Evolutionary conservation across 2,797 vertebrate species (phyloP).

Genomic region (Crypturellus tataupa): DNA sequence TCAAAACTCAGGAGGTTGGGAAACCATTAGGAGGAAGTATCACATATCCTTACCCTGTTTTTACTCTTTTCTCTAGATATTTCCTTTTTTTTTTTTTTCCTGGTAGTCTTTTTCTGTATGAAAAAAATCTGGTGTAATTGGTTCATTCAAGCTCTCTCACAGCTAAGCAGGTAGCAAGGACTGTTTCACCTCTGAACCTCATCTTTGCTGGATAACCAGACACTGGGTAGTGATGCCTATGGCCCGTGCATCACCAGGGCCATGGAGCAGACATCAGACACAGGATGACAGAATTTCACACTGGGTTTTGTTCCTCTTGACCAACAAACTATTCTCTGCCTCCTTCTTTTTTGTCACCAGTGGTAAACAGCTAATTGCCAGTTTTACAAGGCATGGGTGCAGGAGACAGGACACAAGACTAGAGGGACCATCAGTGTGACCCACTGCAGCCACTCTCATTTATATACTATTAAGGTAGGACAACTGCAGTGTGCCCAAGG

Average conservation of each 20-base stretch:
- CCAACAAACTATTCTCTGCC: neutral
- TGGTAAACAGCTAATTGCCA: neutral
- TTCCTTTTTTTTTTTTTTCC: neutral
- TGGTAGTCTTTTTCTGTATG: neutral
- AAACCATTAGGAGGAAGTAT: neutral
- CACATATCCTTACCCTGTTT: neutral
- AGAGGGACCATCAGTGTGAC: neutral
- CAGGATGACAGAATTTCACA: neutral
- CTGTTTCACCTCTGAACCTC: neutral
- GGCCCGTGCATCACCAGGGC: neutral
- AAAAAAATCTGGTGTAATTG: neutral
- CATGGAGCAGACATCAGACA: rapidly evolving
- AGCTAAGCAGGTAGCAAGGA: neutral
- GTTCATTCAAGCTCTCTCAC: neutral
- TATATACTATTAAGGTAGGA: neutral
- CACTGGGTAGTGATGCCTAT: neutral
- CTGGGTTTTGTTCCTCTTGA: neutral
- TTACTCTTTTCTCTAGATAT: neutral
- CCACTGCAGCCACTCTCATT: neutral
- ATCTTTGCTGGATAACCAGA: neutral
- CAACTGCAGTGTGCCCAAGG: neutral
- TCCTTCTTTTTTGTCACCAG: neutral
- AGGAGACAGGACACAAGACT: neutral
- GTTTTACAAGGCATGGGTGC: neutral
- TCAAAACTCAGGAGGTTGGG: neutral